These are phyloP conservation scores for Chloropsis hardwickii DNA, from an alignment of 2,113 vertebrate species.

Conservation along the genomic window DNA sequence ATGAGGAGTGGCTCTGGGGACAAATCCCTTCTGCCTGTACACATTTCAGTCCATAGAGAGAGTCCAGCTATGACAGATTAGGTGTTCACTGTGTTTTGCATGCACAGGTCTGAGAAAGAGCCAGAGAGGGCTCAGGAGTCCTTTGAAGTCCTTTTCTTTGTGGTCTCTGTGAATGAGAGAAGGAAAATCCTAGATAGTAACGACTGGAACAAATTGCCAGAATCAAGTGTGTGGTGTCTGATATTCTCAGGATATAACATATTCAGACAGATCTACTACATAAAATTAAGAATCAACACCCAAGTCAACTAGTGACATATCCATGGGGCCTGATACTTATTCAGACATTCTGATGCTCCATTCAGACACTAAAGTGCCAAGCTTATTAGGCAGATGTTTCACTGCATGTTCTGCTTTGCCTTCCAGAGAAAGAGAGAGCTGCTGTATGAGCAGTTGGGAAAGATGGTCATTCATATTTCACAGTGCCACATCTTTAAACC, in stretches of 20 bases:
- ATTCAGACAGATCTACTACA: background rate
- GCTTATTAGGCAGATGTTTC: background rate
- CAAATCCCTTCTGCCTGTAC: background rate
- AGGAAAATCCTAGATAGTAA: background rate
- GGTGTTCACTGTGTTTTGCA: background rate
- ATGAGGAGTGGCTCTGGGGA: rapidly evolving
- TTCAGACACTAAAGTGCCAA: background rate
- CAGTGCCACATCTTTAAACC: background rate
- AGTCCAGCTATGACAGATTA: background rate
- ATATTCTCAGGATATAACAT: background rate
- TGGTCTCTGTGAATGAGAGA: background rate
- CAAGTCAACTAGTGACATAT: background rate
- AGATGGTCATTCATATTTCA: background rate
- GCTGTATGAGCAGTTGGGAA: background rate
- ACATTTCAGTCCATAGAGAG: background rate
- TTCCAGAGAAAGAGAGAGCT: background rate
- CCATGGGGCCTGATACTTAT: background rate
- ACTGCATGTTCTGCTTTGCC: background rate
- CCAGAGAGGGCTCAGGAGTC: background rate
- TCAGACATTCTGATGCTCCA: background rate
- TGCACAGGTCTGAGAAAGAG: background rate
- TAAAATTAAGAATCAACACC: background rate
- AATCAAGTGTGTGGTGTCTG: background rate
- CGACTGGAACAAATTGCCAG: rapidly evolving
- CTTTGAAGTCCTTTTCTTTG: background rate